Evolutionary conservation across 2,113 vertebrate genomes (phyloP).

Genomic region (Gorsachius goisagi): DNA sequence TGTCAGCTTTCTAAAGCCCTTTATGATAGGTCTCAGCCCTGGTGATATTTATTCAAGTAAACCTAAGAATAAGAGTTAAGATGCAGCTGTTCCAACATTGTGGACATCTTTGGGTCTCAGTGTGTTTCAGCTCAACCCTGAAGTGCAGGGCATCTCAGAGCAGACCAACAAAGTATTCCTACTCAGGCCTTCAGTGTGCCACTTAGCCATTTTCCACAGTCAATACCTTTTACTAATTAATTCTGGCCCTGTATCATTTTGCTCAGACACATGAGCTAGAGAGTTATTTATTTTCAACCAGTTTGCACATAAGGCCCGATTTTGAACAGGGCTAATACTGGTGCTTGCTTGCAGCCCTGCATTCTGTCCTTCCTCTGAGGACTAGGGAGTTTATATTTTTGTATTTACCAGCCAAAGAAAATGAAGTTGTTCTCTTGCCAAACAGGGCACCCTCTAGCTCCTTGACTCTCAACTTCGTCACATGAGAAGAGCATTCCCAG

Average conservation of each 20-base stretch:
- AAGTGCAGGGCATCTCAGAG: background rate
- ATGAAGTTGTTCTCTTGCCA: background rate
- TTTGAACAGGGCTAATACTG: background rate
- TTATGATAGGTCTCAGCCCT: constrained; percentile 64
- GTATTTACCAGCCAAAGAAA: background rate
- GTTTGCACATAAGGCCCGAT: background rate
- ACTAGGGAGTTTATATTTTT: background rate
- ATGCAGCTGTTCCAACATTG: constrained; percentile 71
- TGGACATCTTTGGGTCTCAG: constrained; percentile 21
- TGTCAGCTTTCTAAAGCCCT: constrained; percentile 68
- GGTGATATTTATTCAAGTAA: constrained; percentile 67
- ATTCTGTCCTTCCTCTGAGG: background rate
- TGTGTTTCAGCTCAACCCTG: background rate
- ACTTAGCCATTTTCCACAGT: background rate
- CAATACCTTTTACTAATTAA: background rate
- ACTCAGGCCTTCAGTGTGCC: background rate
- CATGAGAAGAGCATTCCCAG: background rate
- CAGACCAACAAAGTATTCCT: background rate
- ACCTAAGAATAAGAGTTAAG: constrained; percentile 47
- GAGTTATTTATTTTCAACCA: constrained; percentile 16
- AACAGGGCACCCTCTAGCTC: background rate
- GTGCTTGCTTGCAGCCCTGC: background rate
- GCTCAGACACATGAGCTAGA: background rate
- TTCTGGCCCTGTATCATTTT: background rate
- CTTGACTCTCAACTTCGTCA: background rate